phyloP scores from a whole-genome alignment of 2,797 vertebrate genomes.

The Lacerta agilis region DNA sequence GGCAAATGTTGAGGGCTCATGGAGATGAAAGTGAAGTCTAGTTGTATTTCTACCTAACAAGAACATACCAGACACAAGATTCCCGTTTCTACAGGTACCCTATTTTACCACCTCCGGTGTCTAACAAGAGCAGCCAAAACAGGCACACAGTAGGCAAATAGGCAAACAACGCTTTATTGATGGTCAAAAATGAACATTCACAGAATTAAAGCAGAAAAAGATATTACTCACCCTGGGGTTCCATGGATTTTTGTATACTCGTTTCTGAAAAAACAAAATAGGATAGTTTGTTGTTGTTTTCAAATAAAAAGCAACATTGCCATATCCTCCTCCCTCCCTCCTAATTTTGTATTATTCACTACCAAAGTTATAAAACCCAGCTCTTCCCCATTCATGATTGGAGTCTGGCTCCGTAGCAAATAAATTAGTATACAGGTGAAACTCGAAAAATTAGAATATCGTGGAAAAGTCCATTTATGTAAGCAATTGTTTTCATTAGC shows the following conservation, averaged over 20 bases:
- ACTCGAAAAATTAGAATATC: no score
- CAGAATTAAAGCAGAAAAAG: neutral
- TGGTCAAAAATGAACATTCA: neutral
- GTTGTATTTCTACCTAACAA: neutral
- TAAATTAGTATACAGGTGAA: neutral
- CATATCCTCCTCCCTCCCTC: no score
- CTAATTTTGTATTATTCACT: neutral
- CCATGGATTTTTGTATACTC: slow-evolving; percentile 13
- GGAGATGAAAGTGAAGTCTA: no score
- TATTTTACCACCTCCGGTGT: neutral
- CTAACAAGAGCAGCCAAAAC: neutral
- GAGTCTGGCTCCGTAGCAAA: neutral
- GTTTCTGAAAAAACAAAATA: slow-evolving; percentile 66
- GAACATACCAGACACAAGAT: neutral
- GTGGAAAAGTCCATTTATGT: no score
- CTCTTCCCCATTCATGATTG: neutral
- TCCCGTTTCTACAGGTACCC: neutral
- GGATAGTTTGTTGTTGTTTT: neutral
- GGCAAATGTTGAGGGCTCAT: no score
- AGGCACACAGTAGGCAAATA: no score
- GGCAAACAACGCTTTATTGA: neutral
- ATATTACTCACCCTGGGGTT: slow-evolving; percentile 70
- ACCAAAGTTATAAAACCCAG: neutral
- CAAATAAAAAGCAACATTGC: neutral
- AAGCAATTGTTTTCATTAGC: no score